These are phyloP conservation scores for Melanargia galathea DNA, from an alignment of 2,888 invertebrate species.

Conservation along the genomic window DNA sequence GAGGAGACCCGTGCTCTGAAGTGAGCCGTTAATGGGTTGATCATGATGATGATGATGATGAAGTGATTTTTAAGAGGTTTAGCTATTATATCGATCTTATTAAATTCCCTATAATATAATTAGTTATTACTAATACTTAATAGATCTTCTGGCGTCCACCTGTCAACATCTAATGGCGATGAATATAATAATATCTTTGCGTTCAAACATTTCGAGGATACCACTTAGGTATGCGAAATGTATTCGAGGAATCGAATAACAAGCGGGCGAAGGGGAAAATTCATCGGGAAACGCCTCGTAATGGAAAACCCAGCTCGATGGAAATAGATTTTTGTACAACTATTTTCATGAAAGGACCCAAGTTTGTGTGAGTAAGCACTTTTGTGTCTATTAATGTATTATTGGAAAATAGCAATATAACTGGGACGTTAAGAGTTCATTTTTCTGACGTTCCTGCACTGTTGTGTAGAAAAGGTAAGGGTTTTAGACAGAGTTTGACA, in stretches of 20 bases:
- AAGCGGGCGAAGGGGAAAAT: constrained; percentile 46
- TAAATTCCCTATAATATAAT: no score
- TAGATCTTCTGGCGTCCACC: not conserved
- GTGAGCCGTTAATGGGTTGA: no score
- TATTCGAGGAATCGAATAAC: constrained; percentile 50
- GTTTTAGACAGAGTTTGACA: not conserved
- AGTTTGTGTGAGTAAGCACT: constrained; percentile 27
- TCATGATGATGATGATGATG: no score
- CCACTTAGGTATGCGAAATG: constrained; percentile 40
- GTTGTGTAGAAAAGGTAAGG: not conserved
- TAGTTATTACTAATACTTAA: no score
- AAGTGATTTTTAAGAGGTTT: no score
- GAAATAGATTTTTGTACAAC: constrained; percentile 43
- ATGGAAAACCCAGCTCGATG: constrained; percentile 45
- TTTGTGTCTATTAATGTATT: constrained; percentile 21
- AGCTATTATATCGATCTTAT: no score
- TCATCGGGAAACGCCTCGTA: constrained; percentile 46
- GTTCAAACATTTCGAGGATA: constrained; percentile 27
- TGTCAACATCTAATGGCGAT: constrained; percentile 19
- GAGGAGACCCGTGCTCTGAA: no score
- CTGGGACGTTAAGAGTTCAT: not conserved
- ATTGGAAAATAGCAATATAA: constrained; percentile 13
- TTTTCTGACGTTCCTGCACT: not conserved
- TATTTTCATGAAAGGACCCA: constrained; percentile 20
- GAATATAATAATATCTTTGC: constrained; percentile 27